Evolutionary conservation across 2,888 invertebrate species (phyloP).

Genomic region (Andrena fulva): DNA sequence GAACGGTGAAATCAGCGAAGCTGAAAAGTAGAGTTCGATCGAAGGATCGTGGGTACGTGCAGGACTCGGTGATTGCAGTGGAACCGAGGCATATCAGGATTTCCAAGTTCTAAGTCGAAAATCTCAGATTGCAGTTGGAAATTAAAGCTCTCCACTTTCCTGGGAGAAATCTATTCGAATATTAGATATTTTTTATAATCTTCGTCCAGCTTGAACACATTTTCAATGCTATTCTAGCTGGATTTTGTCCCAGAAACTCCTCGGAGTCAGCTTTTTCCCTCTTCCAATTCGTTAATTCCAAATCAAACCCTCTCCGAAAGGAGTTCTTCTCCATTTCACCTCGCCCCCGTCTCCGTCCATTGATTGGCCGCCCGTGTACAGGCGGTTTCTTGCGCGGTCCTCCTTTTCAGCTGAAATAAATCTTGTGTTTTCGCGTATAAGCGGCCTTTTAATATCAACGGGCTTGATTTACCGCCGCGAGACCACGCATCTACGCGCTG

Average conservation of each 20-base stretch:
- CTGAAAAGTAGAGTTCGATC: constrained; percentile 35
- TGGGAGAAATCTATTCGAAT: too few relatives aligned
- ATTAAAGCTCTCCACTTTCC: too few relatives aligned
- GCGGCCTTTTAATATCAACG: constrained; percentile 84
- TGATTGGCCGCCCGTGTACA: constrained; percentile 61
- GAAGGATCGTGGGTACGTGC: constrained; percentile 12
- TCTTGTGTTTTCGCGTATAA: constrained; percentile 84
- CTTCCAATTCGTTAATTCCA: constrained; percentile 18
- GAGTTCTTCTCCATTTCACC: constrained; percentile 20
- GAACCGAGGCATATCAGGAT: too few relatives aligned
- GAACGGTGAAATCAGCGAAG: constrained; percentile 51
- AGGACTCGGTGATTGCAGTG: not conserved
- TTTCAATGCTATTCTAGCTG: too few relatives aligned
- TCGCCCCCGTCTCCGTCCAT: constrained; percentile 41
- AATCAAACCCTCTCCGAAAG: not conserved
- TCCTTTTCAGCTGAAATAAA: constrained; percentile 78
- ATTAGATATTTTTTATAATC: too few relatives aligned
- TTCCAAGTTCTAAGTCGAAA: too few relatives aligned
- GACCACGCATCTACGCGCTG: constrained; percentile 79
- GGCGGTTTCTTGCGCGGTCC: constrained; percentile 63
- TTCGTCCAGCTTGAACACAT: too few relatives aligned
- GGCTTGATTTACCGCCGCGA: constrained; percentile 82
- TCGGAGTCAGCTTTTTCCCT: not conserved
- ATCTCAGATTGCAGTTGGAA: too few relatives aligned
- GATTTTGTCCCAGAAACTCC: not conserved